These are phyloP conservation scores for Myocastor coypus DNA, from an alignment of 2,113 vertebrate genomes.

Conservation along the genomic window DNA sequence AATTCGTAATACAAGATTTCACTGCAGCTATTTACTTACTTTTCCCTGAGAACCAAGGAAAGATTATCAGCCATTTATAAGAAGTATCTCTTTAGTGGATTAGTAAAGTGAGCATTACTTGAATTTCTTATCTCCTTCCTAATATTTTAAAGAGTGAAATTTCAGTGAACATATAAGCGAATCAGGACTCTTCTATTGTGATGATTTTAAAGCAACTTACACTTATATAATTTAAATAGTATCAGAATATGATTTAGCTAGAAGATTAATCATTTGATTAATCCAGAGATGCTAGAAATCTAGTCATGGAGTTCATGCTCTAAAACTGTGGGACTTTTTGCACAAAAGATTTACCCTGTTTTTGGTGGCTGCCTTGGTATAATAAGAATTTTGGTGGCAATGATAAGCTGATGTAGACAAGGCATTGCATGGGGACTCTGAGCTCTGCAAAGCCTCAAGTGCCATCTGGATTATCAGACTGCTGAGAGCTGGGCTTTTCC, in stretches of 20 bases:
- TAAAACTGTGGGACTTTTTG: not conserved
- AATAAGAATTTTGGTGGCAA: not conserved
- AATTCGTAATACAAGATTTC: constrained; percentile 74
- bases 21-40: constrained; percentile 58
- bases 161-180: constrained; percentile 32
- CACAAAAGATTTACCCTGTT: not conserved
- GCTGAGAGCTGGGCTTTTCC: not conserved
- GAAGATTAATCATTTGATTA: constrained; percentile 37
- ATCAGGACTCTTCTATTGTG: not conserved
- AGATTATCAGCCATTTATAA: constrained; percentile 69
- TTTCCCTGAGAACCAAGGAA: constrained; percentile 61
- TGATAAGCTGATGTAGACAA: not conserved
- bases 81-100: constrained; percentile 74
- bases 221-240: not conserved
- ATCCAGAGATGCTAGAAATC: not conserved
- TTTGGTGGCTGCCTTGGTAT: not conserved
- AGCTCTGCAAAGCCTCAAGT: not conserved
- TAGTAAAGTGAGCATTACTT: constrained; percentile 73
- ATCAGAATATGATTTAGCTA: not conserved
- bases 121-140: constrained; percentile 48
- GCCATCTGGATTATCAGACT: not conserved
- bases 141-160: constrained; percentile 58
- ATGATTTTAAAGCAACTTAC: constrained; percentile 5
- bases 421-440: not conserved
- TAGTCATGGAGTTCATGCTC: not conserved